These are phyloP conservation scores for Spondyliosoma cantharus DNA, from an alignment of 2,797 vertebrate species.

Conservation along the genomic window DNA sequence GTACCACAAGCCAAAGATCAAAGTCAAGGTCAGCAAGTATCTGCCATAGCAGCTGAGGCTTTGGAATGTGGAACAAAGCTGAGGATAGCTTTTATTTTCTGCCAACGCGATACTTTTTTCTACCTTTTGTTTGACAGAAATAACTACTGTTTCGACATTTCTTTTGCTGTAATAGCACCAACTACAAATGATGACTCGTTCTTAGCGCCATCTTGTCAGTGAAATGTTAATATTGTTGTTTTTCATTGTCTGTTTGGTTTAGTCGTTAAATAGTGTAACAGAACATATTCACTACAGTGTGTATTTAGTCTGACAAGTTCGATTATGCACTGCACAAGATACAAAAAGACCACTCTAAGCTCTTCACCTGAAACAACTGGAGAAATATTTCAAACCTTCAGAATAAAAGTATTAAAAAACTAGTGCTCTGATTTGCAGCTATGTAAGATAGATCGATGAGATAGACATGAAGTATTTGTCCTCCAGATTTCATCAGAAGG, in stretches of 20 bases:
- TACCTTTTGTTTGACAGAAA: background rate
- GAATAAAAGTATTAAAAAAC: background rate
- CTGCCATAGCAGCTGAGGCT: background rate
- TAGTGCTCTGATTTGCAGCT: too few relatives aligned
- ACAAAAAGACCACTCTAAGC: background rate
- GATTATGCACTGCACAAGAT: background rate
- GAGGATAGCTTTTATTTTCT: conserved; percentile 20
- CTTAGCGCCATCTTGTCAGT: background rate
- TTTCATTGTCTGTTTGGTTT: background rate
- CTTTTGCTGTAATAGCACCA: background rate
- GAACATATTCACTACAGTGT: background rate
- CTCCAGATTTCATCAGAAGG: background rate
- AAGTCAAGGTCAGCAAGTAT: conserved; percentile 24
- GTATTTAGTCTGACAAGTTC: background rate
- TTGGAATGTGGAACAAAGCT: background rate
- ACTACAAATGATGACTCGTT: background rate
- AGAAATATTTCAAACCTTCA: background rate
- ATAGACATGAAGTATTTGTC: background rate
- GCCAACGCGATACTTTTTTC: background rate
- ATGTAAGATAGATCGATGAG: background rate
- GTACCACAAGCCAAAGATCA: conserved; percentile 39
- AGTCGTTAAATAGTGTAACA: background rate
- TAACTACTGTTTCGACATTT: background rate
- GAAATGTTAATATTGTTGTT: background rate
- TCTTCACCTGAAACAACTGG: background rate